Evolutionary conservation across 2,797 vertebrate species (phyloP).

Genomic region (Diplodus sargus): DNA sequence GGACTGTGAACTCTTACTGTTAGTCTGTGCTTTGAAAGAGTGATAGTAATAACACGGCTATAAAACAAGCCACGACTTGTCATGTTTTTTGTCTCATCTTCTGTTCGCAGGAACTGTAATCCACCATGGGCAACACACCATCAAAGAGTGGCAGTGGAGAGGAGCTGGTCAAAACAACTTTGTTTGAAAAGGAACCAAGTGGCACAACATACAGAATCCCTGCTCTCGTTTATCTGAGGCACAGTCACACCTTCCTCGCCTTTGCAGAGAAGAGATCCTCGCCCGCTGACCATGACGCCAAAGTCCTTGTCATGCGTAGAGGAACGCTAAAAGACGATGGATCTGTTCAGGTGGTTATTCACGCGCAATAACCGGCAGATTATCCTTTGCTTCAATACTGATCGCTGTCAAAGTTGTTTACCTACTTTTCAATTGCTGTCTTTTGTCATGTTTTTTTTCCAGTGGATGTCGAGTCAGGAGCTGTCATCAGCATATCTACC

Average conservation of each 20-base stretch:
- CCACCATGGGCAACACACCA: conserved; percentile 76
- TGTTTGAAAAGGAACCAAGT: conserved; percentile 84
- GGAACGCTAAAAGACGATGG: conserved; percentile 79
- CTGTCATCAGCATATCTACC: conserved; percentile 76
- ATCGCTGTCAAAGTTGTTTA: neutral
- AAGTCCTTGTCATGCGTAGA: conserved; percentile 89
- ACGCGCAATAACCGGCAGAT: neutral
- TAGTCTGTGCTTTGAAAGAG: conserved; percentile 47
- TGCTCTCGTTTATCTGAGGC: conserved; percentile 87
- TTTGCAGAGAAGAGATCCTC: conserved; percentile 92
- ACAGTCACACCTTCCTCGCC: conserved; percentile 86
- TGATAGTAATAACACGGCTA: conserved; percentile 26
- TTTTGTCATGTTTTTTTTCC: conserved; percentile 43
- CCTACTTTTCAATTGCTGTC: neutral
- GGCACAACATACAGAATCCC: conserved; percentile 92
- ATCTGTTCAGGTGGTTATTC: conserved; percentile 84
- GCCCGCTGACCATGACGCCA: conserved; percentile 83
- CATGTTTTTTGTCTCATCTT: conserved; percentile 12
- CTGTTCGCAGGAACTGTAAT: conserved; percentile 56
- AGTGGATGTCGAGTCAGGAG: conserved; percentile 84
- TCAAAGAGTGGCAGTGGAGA: conserved; percentile 70
- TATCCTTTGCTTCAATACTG: neutral
- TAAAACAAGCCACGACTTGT: conserved; percentile 16
- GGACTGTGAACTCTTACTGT: conserved; percentile 66
- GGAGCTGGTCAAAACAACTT: conserved; percentile 78